Evolutionary conservation across 2,888 invertebrate species (phyloP).

Genomic region (Caenorhabditis afra): DNA sequence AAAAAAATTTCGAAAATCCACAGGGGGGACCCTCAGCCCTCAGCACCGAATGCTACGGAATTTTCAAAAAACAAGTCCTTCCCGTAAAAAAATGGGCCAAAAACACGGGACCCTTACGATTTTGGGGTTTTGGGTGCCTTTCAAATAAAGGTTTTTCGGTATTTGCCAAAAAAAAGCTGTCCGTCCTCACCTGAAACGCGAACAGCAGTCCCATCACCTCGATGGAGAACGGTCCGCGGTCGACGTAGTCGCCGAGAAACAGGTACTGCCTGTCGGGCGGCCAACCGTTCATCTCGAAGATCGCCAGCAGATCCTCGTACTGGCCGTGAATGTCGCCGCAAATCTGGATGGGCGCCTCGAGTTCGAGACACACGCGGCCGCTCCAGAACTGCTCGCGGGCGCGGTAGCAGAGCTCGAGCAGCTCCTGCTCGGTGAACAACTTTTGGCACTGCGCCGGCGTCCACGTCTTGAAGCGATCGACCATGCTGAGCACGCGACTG

Average conservation of each 20-base stretch:
- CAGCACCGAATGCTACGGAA: too few species aligned
- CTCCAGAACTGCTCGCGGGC: slow-evolving; percentile 40
- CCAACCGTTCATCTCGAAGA: slow-evolving; percentile 71
- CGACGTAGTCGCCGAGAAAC: slow-evolving; percentile 90
- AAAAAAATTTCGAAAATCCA: too few species aligned
- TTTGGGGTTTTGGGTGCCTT: too few species aligned
- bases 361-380: slow-evolving; percentile 80
- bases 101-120: too few species aligned
- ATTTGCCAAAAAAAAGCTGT: too few species aligned
- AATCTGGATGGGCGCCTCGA: slow-evolving; percentile 96
- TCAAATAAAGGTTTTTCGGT: too few species aligned
- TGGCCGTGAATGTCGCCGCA: slow-evolving; percentile 99
- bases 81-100: too few species aligned
- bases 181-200: too few species aligned
- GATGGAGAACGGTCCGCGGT: slow-evolving; percentile 90
- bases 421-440: slow-evolving; percentile 69
- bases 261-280: slow-evolving; percentile 43
- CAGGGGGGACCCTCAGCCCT: too few species aligned
- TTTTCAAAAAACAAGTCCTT: too few species aligned
- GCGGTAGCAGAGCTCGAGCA: slow-evolving; percentile 71
- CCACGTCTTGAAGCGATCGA: slow-evolving; percentile 58
- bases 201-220: slow-evolving; percentile 86
- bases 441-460: slow-evolving; percentile 61
- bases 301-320: slow-evolving; percentile 83
- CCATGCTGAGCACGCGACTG: slow-evolving; percentile 40